Percentiles rank a stretch among this genome's conserved stretches.
phyloP scores from a whole-genome alignment of 2,797 vertebrate genomes.

The Takifugu rubripes region DNA sequence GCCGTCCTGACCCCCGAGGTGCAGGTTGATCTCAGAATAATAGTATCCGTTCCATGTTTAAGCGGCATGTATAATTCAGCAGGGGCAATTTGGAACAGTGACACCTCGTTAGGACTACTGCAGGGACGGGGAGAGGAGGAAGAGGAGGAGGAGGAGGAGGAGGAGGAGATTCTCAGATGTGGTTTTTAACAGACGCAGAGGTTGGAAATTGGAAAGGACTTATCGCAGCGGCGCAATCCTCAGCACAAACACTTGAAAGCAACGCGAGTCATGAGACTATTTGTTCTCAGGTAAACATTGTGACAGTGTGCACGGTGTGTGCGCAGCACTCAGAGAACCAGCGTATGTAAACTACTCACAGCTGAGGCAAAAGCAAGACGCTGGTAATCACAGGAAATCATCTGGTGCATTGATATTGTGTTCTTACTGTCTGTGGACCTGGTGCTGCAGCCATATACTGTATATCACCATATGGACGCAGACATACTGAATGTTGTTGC shows the following conservation, averaged over 20 bases:
- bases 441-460: too few relatives aligned
- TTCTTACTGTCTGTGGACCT: too few relatives aligned
- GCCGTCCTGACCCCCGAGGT: slow-evolving; percentile 46
- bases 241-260: not conserved
- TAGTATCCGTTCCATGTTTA: slow-evolving; percentile 60
- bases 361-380: not conserved
- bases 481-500: too few relatives aligned
- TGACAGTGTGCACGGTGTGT: not conserved
- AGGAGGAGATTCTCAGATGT: slow-evolving; percentile 2
- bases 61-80: slow-evolving; percentile 67
- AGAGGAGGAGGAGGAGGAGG: not conserved
- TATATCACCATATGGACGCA: too few relatives aligned
- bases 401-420: not conserved
- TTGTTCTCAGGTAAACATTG: slow-evolving; percentile 4
- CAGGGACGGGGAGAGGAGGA: not conserved
- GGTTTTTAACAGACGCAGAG: slow-evolving; percentile 11
- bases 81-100: slow-evolving; percentile 57
- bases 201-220: not conserved
- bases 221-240: not conserved
- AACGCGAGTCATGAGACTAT: not conserved
- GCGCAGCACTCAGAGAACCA: not conserved
- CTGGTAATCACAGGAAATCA: not conserved
- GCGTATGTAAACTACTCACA: not conserved
- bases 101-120: slow-evolving; percentile 54
- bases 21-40: slow-evolving; percentile 61